Evolutionary conservation across 2,797 vertebrate species (phyloP), one percentile per base, ranked within the genome.

Genomic region (Brotogeris chrysoptera): DNA sequence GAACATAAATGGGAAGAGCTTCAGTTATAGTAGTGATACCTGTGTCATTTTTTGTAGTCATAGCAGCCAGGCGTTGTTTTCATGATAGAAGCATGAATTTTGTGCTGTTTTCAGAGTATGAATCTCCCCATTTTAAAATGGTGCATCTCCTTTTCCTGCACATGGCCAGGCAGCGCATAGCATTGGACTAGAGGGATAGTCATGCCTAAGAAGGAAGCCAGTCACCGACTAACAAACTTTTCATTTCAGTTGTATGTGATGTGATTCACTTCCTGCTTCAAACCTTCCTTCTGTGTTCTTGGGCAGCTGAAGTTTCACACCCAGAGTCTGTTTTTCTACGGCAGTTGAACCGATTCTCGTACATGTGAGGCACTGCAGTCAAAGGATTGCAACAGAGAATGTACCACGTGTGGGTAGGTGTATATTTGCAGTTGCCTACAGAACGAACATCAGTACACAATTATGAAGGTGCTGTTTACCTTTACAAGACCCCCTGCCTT

Each of bases 181-280:
- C 2, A 1, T 47, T 76, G 55, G 23, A 18, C 34, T 80, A 15
- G 53, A 66, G 72, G 59, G 66, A 60, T 18, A 46, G 34, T 43
- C 20, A 4, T 46, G 49, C 17, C n/a, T 49, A 46, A 77, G 64
- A 49, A 80, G 61, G 50, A 92, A 91, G 52, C 65, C 6, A 1
- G 18, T 90, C 59, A 68, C 34, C 0, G 0, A 84, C 24, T 73
- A 78, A 73, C 60, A 85, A 80, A 61, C 32, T 43, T 87, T 88
- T 86, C 32, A 47, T 65, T 91, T 94, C 53, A 60, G 38, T 71
- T 44, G 77, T 81, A 39, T 0, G 2, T 80, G 60, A 77, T 71
- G 60, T 82, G 64, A 84, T 90, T 93, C 60, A 88, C 80, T 95
- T 95, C 85, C 87, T 90, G 39, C 64, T 94, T 81, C 69, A 90